Evolutionary conservation across 2,113 vertebrate species (phyloP).

Genomic region (Maccullochella peelii): DNA sequence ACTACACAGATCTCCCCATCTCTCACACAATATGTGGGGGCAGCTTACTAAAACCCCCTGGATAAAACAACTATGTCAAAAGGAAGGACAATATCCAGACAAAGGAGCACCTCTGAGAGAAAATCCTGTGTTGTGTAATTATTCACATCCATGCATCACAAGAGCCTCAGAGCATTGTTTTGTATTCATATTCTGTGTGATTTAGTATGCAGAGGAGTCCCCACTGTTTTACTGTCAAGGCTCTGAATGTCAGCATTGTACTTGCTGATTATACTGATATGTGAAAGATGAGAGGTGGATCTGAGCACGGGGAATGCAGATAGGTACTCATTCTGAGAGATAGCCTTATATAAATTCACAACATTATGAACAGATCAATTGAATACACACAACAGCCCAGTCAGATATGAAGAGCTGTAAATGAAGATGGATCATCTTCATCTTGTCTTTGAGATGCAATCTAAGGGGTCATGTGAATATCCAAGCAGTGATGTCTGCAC

Average conservation of each 20-base stretch:
- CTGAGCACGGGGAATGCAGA: slow-evolving; percentile 37
- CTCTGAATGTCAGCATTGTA: slow-evolving; percentile 65
- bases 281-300: slow-evolving; percentile 58
- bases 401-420: slow-evolving; percentile 43
- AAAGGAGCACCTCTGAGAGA: slow-evolving; percentile 28
- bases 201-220: slow-evolving; percentile 58
- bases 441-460: slow-evolving; percentile 43
- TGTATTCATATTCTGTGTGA: slow-evolving; percentile 48
- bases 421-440: slow-evolving; percentile 66
- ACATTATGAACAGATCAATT: slow-evolving; percentile 62
- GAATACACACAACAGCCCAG: slow-evolving; percentile 37
- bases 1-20: not conserved
- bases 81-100: slow-evolving; percentile 37
- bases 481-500: slow-evolving; percentile 5
- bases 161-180: slow-evolving; percentile 45
- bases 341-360: slow-evolving; percentile 63
- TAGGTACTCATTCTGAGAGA: not conserved
- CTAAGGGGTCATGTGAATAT: slow-evolving; percentile 39
- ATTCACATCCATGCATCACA: slow-evolving; percentile 60
- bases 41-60: not conserved
- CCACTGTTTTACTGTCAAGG: slow-evolving; percentile 55
- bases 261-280: slow-evolving; percentile 65
- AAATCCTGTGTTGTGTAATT: slow-evolving; percentile 45
- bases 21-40: not conserved
- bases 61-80: slow-evolving; percentile 31